Base-by-base conservation (phyloP, 2,888 invertebrate genomes). In the Sinohyriopsis cumingii region DNA sequence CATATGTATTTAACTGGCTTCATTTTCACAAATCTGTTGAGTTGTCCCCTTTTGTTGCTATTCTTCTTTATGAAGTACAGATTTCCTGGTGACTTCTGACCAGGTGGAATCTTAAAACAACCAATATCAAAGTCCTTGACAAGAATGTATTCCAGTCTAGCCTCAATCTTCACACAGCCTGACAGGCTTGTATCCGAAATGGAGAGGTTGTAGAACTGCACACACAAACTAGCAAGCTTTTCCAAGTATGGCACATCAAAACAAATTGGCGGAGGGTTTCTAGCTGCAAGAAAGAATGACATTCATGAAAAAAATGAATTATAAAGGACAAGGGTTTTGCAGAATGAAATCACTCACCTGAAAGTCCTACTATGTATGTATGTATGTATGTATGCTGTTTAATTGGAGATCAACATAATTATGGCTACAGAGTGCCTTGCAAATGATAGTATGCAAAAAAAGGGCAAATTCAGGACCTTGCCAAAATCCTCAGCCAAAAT, bases 251-350 rank as follows among this genome's bases (percentile, higher is more conserved):
- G 90, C 55, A 90, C 80, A n/a, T 81, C 87, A 72, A 88, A 86
- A 76, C 91, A 91, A 20, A 90, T 57, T 2, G 90, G 87, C 28
- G 90, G 90, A 7, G 90, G 90, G 72, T 89, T 90, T 19, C 79
- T 76, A 22, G 82, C 90, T 90, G 83, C 65, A 87, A 84, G 71
- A 9, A 22, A 65, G 20, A 22, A 25, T 20, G 5, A 20, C 18
- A 28, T 22, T 7, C 24, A 33, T 61, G 22, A 56, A 5, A 15
- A 22, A 65, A 5, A 60, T 18, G 25, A 22, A 57, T 15, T 63
- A 45, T 33, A 45, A 45, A 45, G 15, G 45, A 15, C 15, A 45
- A 45, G 45, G 45, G 45, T 45, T 45, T 45, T 45, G 12, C 45
- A 45, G 45, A 12, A 15, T 12, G 12, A 45, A 12, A 15, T 15